These are phyloP conservation scores for Parotia lawesii DNA, from an alignment of 2,113 vertebrate genomes.

Conservation along the genomic window DNA sequence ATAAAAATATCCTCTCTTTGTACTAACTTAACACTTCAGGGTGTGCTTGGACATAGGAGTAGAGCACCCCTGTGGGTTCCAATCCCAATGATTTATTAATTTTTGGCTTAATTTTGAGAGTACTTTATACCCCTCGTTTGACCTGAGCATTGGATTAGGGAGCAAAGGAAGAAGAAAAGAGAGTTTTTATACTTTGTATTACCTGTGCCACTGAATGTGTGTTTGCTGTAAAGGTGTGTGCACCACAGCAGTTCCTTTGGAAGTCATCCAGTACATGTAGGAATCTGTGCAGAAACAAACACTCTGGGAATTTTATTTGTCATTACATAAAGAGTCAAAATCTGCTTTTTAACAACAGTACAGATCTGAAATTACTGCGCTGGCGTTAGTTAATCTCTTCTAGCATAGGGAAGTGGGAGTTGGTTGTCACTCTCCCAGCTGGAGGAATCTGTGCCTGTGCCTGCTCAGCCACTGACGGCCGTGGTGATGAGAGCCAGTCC, in stretches of 20 bases:
- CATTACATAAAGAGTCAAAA: neutral
- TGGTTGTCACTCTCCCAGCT: neutral
- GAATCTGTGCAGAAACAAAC: neutral
- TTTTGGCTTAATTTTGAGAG: neutral
- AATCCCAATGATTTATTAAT: neutral
- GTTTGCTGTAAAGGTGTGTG: neutral
- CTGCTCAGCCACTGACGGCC: neutral
- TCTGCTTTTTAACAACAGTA: neutral
- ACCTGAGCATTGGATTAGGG: neutral
- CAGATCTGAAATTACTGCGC: neutral
- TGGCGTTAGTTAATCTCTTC: neutral
- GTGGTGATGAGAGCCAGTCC: neutral
- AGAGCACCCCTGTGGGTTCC: neutral
- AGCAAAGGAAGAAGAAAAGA: neutral
- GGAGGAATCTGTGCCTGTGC: neutral
- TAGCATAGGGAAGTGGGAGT: neutral
- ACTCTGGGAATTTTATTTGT: neutral
- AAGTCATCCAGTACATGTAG: fast-evolving
- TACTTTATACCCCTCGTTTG: neutral
- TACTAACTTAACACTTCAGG: constrained; percentile 23
- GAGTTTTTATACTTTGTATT: neutral
- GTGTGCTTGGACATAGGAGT: neutral
- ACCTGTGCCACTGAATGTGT: neutral
- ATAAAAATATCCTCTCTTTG: constrained; percentile 42
- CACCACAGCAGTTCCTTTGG: neutral